Base-by-base conservation (phyloP, 2,888 invertebrate genomes). In the Callinectes sapidus region DNA sequence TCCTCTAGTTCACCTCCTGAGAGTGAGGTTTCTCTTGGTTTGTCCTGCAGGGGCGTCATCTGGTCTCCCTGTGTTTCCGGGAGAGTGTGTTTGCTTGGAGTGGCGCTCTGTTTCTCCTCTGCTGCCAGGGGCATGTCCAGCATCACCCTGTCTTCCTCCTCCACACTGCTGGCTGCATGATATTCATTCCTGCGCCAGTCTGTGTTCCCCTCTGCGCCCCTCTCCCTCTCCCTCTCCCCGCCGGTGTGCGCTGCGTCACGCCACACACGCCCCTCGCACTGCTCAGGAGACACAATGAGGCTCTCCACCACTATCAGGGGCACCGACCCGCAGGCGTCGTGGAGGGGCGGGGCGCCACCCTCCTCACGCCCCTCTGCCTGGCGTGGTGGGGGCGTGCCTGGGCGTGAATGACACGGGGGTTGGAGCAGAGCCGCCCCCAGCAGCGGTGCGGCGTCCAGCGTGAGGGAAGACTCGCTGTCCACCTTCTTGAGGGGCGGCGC, bases 401-500 rank as follows among this genome's bases (percentile, higher is more conserved):
- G 81, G n/a, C 32, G 81, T 32, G 81, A 32, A 28, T 81, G 81
- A 0, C 16, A 16, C 3, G 81, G 35, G 35, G n/a, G 13, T 35
- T 32, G 35, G 16, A 81, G 81, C 35, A 35, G 2, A 13, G 35
- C 35, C 13, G 16, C 81, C 81, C 81, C 81, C 14, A 35, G 81
- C 71, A 71, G n/a, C 28, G 71, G 28, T 28, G 71, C n/a, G n/a
- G 10, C 71, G 81, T 81, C 81, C 81, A 81, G 81, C 16, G 35
- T 81, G 16, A 81, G 81, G 32, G 16, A 81, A 18, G 81, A 81
- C 81, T 81, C 81, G 18, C 81, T 81, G 81, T 35, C 81, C 81
- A 81, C 13, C 6, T 35, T 81, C 81, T n/a, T 81, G 35, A 81
- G 81, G 8, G 18, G 35, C 81, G 81, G 81, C 2, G 32, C 35